Percentiles rank a stretch among this genome's conserved stretches.
These are phyloP conservation scores for Lithophane ornitopus DNA, from an alignment of 2,888 invertebrate genomes.

Conservation along the genomic window DNA sequence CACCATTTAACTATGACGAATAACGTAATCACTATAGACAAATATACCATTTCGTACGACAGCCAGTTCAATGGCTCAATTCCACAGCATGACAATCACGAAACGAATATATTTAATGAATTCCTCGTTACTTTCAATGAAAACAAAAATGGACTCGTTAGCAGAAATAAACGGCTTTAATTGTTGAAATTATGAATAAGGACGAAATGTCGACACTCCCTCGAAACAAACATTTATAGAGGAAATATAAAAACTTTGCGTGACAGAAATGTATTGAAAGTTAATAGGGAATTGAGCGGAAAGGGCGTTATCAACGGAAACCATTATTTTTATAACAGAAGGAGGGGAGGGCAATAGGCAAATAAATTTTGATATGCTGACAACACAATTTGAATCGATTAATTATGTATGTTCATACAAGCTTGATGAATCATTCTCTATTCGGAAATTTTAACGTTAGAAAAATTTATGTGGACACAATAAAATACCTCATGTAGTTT, in stretches of 20 bases:
- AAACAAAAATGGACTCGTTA: constrained; percentile 33
- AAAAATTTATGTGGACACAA: neutral
- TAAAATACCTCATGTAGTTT: neutral
- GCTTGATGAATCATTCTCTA: constrained; percentile 13
- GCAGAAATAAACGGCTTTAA: constrained; percentile 35
- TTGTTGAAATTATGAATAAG: constrained; percentile 28
- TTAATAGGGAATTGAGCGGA: constrained; percentile 59
- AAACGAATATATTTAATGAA: constrained; percentile 8
- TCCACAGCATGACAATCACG: neutral
- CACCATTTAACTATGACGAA: constrained; percentile 11
- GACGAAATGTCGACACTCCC: constrained; percentile 46
- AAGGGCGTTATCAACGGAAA: constrained; percentile 67
- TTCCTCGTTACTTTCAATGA: constrained; percentile 44
- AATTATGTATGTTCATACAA: neutral
- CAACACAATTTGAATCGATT: constrained; percentile 41
- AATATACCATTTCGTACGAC: neutral
- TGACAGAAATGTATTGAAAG: constrained; percentile 64
- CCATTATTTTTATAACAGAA: constrained; percentile 66
- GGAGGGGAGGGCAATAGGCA: constrained; percentile 17
- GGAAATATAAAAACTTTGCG: constrained; percentile 62
- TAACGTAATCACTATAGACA: constrained; percentile 9
- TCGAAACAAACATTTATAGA: constrained; percentile 26
- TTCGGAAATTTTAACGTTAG: neutral
- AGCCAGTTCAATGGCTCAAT: neutral
- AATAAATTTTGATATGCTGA: constrained; percentile 38